A percentile compares a stretch with the other conserved stretches of the same genome.
phyloP scores from a whole-genome alignment of 2,888 invertebrate species.

The Troides helena region DNA sequence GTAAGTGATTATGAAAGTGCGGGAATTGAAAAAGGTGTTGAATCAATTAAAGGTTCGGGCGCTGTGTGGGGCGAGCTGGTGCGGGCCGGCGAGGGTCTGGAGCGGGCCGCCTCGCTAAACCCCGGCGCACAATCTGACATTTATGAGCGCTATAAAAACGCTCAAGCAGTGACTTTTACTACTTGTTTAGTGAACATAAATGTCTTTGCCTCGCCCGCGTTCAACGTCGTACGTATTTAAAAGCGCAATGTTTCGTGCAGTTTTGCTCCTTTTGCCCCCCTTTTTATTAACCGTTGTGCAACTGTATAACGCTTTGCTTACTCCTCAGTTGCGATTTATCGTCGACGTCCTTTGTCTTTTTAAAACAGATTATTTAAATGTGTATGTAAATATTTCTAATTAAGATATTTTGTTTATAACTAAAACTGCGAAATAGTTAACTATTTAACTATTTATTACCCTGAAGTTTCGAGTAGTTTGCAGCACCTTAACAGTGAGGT shows the following conservation, averaged over 20 bases:
- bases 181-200: slow-evolving; percentile 82
- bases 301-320: slow-evolving; percentile 78
- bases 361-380: neutral
- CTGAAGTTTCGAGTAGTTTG: neutral
- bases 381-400: neutral
- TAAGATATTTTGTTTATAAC: neutral
- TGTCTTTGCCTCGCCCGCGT: slow-evolving; percentile 79
- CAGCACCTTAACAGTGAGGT: no score
- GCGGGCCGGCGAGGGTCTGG: slow-evolving; percentile 34
- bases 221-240: slow-evolving; percentile 79
- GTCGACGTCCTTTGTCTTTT: slow-evolving; percentile 60
- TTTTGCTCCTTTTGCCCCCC: slow-evolving; percentile 71
- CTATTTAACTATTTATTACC: neutral
- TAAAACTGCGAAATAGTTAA: neutral
- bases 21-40: slow-evolving; percentile 52
- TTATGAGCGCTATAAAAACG: slow-evolving; percentile 82
- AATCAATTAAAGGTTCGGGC: slow-evolving; percentile 63
- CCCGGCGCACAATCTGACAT: slow-evolving; percentile 80
- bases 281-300: slow-evolving; percentile 80
- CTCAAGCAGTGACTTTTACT: slow-evolving; percentile 82
- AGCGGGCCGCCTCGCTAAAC: slow-evolving; percentile 58
- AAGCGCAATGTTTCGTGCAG: slow-evolving; percentile 78
- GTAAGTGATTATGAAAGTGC: slow-evolving; percentile 46
- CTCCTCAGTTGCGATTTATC: slow-evolving; percentile 76
- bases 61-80: slow-evolving; percentile 33